Evolutionary conservation across 1,140 invertebrate genomes (phyloP).

Genomic region (Schlechtendalia chinensis): DNA sequence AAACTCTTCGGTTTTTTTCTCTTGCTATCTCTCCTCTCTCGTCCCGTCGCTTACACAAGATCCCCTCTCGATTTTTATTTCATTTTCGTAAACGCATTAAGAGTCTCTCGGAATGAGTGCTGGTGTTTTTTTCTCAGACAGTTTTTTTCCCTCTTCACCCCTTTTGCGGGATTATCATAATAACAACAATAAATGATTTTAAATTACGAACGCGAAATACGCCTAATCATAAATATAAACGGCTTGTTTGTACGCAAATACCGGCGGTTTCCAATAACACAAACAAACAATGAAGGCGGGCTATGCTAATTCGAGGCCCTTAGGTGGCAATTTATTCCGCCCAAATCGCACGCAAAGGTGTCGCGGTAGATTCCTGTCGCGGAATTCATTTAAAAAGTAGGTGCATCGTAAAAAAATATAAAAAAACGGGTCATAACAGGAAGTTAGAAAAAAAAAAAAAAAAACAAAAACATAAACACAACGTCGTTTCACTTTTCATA

Average conservation of each 20-base stretch:
- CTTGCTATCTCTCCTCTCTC: not conserved
- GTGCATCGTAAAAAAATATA: too few relatives aligned
- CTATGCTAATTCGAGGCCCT: slow-evolving; percentile 10
- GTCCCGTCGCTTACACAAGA: slow-evolving; percentile 12
- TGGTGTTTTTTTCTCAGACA: slow-evolving; percentile 6
- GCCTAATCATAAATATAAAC: slow-evolving; percentile 50
- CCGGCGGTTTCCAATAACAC: slow-evolving; percentile 43
- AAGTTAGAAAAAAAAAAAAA: slow-evolving; percentile 28
- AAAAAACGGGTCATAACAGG: slow-evolving; percentile 25
- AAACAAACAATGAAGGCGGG: slow-evolving; percentile 37
- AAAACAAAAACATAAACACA: slow-evolving; percentile 20
- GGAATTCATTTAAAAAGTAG: slow-evolving; percentile 33
- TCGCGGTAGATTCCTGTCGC: slow-evolving; percentile 19
- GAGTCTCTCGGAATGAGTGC: not conserved
- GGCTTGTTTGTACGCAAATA: slow-evolving; percentile 31
- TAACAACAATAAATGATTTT: slow-evolving; percentile 47
- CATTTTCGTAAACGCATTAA: slow-evolving; percentile 49
- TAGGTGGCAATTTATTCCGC: slow-evolving; percentile 48
- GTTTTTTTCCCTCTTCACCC: slow-evolving; percentile 18
- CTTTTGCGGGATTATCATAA: slow-evolving; percentile 22
- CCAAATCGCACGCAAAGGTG: slow-evolving; percentile 46
- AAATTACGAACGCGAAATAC: slow-evolving; percentile 38
- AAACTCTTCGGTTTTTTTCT: slow-evolving; percentile 43
- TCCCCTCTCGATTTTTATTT: slow-evolving; percentile 45
- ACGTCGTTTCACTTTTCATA: slow-evolving; percentile 29